A percentile compares a stretch with the other conserved stretches of the same genome.
These are phyloP conservation scores for Mungos mungo DNA, from an alignment of 2,113 vertebrate genomes.

Conservation along the genomic window DNA sequence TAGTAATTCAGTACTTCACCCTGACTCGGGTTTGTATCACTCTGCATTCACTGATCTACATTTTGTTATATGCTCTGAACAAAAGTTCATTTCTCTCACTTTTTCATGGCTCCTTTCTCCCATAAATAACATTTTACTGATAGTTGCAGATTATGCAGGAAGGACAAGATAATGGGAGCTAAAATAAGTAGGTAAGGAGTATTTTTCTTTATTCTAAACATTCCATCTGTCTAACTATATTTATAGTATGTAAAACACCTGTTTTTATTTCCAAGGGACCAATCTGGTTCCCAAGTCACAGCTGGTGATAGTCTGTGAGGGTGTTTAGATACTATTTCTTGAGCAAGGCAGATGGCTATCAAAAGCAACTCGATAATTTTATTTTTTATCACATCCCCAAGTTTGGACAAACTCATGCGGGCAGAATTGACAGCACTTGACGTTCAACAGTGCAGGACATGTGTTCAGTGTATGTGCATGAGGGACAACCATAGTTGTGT, in stretches of 20 bases:
- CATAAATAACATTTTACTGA: neutral
- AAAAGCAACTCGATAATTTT: neutral
- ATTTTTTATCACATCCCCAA: neutral
- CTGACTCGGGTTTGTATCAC: neutral
- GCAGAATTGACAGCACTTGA: neutral
- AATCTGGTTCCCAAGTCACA: constrained; percentile 1
- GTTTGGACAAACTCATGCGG: neutral
- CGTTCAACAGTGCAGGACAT: fast-evolving
- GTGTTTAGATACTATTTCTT: constrained; percentile 18
- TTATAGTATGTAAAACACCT: constrained; percentile 45
- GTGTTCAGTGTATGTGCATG: fast-evolving
- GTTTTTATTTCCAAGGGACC: constrained; percentile 32
- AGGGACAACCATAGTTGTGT: fast-evolving
- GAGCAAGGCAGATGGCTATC: constrained; percentile 44
- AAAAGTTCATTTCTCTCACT: neutral
- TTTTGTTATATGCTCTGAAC: neutral
- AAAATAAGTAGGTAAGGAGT: neutral
- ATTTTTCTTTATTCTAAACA: constrained; percentile 32
- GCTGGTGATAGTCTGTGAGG: constrained; percentile 43
- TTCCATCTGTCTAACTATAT: constrained; percentile 57
- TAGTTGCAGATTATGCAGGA: neutral
- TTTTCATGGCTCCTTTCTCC: neutral
- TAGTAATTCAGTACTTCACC: too few species aligned
- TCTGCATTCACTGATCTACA: too few species aligned
- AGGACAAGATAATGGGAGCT: constrained; percentile 12